Conservation (phyloP, 2,113 vertebrate genomes). For the Mola mola region DNA sequence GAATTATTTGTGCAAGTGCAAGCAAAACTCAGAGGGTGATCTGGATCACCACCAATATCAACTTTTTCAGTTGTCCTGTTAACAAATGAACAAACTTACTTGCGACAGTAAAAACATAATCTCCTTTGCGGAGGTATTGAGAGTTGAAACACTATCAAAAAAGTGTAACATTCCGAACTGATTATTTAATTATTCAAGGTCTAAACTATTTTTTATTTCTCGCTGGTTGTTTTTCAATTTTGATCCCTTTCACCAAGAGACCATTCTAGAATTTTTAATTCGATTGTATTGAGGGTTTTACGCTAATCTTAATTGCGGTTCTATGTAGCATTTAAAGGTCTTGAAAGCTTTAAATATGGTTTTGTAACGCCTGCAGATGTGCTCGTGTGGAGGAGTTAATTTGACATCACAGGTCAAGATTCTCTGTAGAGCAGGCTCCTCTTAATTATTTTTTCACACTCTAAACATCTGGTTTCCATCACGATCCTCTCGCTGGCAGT, state of each 20-base stretch:
- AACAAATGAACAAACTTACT: too few relatives aligned
- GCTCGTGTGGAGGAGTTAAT: conserved; percentile 50
- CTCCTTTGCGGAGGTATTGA: too few relatives aligned
- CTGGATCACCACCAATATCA: too few relatives aligned
- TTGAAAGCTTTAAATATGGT: conserved; percentile 15
- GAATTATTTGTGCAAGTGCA: too few relatives aligned
- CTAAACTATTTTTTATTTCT: too few relatives aligned
- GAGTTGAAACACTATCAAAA: too few relatives aligned
- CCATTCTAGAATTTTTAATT: conserved; percentile 1
- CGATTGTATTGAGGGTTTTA: conserved; percentile 24
- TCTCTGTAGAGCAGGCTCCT: background rate
- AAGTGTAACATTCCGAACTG: too few relatives aligned
- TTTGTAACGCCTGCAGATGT: conserved; percentile 21
- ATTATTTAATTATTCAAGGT: too few relatives aligned
- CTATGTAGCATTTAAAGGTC: conserved; percentile 27
- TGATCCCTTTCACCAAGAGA: background rate
- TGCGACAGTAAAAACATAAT: too few relatives aligned
- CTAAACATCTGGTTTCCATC: background rate
- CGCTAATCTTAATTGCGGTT: conserved; percentile 57
- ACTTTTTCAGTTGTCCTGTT: too few relatives aligned
- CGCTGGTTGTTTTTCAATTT: background rate
- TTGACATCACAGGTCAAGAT: conserved; percentile 37
- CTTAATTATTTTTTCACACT: conserved; percentile 5
- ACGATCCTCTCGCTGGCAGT: background rate
- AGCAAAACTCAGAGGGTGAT: too few relatives aligned